phyloP scores from a whole-genome alignment of 2,797 vertebrate genomes.

The Catostomus latipinnis region DNA sequence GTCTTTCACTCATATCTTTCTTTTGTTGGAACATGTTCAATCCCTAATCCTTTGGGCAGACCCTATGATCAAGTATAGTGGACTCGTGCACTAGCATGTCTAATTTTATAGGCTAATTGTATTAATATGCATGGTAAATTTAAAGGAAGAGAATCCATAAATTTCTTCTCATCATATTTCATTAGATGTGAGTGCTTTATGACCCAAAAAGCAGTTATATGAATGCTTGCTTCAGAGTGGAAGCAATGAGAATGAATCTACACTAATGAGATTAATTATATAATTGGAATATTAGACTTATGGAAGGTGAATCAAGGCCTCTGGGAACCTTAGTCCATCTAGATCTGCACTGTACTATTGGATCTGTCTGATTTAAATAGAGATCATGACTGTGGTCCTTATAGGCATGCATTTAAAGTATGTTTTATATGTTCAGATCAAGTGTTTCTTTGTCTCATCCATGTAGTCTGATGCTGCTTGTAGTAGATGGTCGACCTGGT shows the following conservation, averaged over 20 bases:
- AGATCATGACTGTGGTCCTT: not conserved
- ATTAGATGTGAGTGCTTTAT: constrained; percentile 68
- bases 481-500: not conserved
- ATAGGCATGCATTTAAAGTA: not conserved
- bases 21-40: not conserved
- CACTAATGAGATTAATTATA: constrained; percentile 74
- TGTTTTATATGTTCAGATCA: not conserved
- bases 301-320: constrained; percentile 40
- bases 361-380: constrained; percentile 12
- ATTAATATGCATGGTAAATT: constrained; percentile 53
- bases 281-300: constrained; percentile 51
- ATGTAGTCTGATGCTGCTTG: not conserved
- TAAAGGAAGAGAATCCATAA: constrained; percentile 51
- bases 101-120: constrained; percentile 51
- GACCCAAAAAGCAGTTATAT: constrained; percentile 66
- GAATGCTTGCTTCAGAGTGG: constrained; percentile 63
- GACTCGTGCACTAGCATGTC: constrained; percentile 25
- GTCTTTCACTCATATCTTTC: constrained; percentile 7
- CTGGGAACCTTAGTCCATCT: not conserved
- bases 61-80: constrained; percentile 32
- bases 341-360: constrained; percentile 26
- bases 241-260: constrained; percentile 60
- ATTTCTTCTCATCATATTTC: constrained; percentile 46
- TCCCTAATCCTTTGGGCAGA: constrained; percentile 1
- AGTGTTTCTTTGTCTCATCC: not conserved